These are phyloP conservation scores for Orthosia cruda DNA, from an alignment of 2,888 invertebrate species.

Conservation along the genomic window DNA sequence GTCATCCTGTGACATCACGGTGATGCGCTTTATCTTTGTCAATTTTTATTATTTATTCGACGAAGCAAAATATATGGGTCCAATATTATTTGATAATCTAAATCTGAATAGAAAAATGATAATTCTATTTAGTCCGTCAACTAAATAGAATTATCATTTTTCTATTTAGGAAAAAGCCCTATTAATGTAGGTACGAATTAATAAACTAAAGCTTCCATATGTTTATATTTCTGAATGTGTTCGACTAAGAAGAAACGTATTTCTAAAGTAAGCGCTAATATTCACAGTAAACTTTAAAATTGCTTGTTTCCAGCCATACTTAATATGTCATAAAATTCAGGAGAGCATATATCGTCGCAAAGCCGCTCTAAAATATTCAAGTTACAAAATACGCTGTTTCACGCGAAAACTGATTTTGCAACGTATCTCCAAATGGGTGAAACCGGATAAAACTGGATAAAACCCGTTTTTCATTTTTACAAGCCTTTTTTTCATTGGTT, in stretches of 20 bases:
- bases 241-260: neutral
- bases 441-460: constrained; percentile 4
- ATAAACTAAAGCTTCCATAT: too few species aligned
- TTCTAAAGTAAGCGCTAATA: neutral
- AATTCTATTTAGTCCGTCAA: too few species aligned
- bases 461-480: constrained; percentile 10
- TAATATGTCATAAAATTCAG: neutral
- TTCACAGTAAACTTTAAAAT: constrained; percentile 3
- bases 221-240: neutral
- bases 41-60: too few species aligned
- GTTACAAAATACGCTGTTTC: constrained; percentile 16
- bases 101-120: too few species aligned
- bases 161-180: too few species aligned
- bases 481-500: constrained; percentile 17
- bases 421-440: neutral
- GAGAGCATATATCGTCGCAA: constrained; percentile 4
- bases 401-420: constrained; percentile 36
- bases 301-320: neutral
- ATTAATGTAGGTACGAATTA: too few species aligned
- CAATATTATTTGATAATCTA: too few species aligned
- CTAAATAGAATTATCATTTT: too few species aligned
- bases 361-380: neutral
- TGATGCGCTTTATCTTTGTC: too few species aligned
- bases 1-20: too few species aligned
- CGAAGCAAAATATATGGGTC: too few species aligned